Base-by-base conservation (phyloP, 1,140 invertebrate genomes). In the Helicoverpa armigera region DNA sequence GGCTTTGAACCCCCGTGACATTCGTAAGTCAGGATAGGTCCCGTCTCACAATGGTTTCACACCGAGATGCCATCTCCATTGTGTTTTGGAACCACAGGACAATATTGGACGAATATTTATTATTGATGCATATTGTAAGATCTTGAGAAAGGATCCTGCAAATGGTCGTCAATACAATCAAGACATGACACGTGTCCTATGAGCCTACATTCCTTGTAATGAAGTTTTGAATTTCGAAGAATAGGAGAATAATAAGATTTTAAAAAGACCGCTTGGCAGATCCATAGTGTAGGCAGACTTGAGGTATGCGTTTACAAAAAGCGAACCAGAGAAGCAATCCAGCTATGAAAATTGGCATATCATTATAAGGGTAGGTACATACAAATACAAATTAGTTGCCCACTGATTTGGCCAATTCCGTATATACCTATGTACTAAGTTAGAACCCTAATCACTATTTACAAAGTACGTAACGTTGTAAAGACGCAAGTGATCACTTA, bases 401-500 rank as follows among this genome's bases (percentile, higher is more conserved):
- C 5, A 1, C 5, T n/a, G 0, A 54, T n/a, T 54, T 7, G 5
- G 5, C 13, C 11, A 29, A 3, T 13, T 53, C 5, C 18, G 12
- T 53, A 54, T 2, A 53, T 23, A 7, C 12, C 0, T 12, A 11
- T 35, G 7, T 60, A 10, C 14, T 76, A 9, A 76, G 23, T 63
- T 60, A 13, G 3, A 4, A 18, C 29, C 74, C 12, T 74, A 74
- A 74, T 48, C n/a, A 11, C 10, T 60, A 56, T 74, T 43, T 74
- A 60, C 69, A 77, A 50, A 31, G 67, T 43, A 72, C 50, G 73
- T 61, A 43, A 73, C 16, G 13, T 72, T 23, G 69, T 53, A 61
- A 50, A 53, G 48, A 53, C 50, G 48, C 73, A 63, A 63, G 60
- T 58, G 70, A 80, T 80, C 79, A 75, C 79, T 80, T 80, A 80